Percentiles rank a stretch among this genome's conserved stretches.
These are phyloP conservation scores for Anorthoa munda DNA, from an alignment of 2,888 invertebrate genomes.

Conservation along the genomic window DNA sequence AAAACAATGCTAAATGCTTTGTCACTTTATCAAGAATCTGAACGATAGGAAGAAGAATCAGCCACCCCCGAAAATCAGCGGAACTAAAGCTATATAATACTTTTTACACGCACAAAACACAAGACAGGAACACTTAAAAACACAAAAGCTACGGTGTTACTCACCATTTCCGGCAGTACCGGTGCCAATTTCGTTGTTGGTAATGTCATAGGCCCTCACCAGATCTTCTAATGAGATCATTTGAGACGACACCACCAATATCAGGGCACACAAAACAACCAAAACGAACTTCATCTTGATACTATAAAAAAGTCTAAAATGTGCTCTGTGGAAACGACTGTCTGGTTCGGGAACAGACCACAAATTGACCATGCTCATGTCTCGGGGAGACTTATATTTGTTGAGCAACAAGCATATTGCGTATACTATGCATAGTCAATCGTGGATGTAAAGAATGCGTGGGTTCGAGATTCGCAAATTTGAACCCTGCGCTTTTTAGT, in stretches of 20 bases:
- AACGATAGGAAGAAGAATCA: too few species aligned
- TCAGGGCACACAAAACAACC: slow-evolving; percentile 41
- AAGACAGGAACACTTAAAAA: too few species aligned
- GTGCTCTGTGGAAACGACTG: slow-evolving; percentile 18
- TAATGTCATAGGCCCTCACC: slow-evolving; percentile 30
- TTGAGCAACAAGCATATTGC: background rate
- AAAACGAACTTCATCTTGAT: slow-evolving; percentile 46
- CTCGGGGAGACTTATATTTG: slow-evolving; percentile 10
- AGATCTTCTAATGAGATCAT: slow-evolving; percentile 35
- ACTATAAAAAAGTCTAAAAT: too few species aligned
- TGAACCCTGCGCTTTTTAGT: background rate
- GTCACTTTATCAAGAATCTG: too few species aligned
- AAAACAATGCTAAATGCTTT: too few species aligned
- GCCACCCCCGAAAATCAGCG: too few species aligned
- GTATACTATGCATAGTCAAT: background rate
- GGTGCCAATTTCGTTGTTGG: slow-evolving; percentile 40
- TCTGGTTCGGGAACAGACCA: slow-evolving; percentile 15
- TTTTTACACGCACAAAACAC: too few species aligned
- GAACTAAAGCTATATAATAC: too few species aligned
- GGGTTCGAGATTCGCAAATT: slow-evolving; percentile 2
- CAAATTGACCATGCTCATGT: slow-evolving; percentile 29
- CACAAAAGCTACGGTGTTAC: background rate
- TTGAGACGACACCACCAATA: slow-evolving; percentile 34
- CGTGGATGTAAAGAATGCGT: background rate
- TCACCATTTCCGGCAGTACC: slow-evolving; percentile 4